phyloP scores from a whole-genome alignment of 2,113 vertebrate genomes.

The Lates calcarifer region DNA sequence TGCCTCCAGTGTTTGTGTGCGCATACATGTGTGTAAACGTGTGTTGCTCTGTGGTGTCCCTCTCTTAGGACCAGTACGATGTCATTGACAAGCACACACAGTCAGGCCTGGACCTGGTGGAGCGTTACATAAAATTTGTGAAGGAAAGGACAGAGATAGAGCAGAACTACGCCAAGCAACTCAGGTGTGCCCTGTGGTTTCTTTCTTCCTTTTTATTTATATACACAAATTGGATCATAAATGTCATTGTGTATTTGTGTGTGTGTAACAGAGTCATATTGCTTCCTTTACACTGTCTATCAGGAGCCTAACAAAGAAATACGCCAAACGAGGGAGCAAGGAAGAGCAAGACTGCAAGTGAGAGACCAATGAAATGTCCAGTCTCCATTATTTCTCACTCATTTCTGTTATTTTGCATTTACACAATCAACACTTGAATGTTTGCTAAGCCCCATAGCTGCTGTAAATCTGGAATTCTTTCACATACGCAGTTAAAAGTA shows the following conservation, averaged over 20 bases:
- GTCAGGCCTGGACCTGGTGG: conserved; percentile 88
- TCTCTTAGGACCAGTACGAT: conserved; percentile 89
- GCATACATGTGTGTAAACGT: not conserved
- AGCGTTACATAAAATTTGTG: conserved; percentile 91
- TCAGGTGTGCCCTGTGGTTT: conserved; percentile 76
- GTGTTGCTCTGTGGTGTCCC: not conserved
- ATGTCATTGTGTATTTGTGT: not conserved
- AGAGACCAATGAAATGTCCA: conserved; percentile 36
- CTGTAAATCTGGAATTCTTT: not conserved
- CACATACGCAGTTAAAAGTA: no score
- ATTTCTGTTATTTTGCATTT: not conserved
- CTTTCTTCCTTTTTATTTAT: not conserved
- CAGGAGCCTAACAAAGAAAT: conserved; percentile 82
- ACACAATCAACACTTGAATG: not conserved
- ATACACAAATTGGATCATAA: not conserved
- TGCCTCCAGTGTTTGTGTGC: not conserved
- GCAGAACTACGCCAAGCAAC: conserved; percentile 89
- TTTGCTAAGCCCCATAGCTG: no score
- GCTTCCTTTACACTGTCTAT: conserved; percentile 3
- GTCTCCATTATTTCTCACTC: not conserved
- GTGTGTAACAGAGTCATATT: not conserved
- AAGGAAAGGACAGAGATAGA: conserved; percentile 90
- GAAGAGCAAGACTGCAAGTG: conserved; percentile 85
- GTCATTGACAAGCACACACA: conserved; percentile 91
- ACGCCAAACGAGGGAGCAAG: conserved; percentile 77